Evolutionary conservation across 1,140 invertebrate species (phyloP).

Genomic region (Micrasema minimum): DNA sequence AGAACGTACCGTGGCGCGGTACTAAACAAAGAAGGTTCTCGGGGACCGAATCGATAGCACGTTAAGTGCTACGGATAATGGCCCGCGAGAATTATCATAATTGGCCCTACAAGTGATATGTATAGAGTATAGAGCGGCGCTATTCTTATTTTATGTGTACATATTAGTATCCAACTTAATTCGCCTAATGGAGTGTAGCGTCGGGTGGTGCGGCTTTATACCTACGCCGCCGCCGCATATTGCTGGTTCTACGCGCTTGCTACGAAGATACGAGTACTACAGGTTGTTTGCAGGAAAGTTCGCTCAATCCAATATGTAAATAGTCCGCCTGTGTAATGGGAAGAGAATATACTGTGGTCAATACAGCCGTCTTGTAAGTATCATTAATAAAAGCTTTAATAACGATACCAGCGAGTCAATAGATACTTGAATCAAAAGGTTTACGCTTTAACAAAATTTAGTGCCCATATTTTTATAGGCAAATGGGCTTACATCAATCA

Average conservation of each 20-base stretch:
- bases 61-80: slow-evolving; percentile 17
- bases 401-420: no score
- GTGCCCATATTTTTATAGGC: no score
- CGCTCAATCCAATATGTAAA: neutral
- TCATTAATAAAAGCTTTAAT: no score
- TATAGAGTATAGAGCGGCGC: neutral
- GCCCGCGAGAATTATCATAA: slow-evolving; percentile 50
- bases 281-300: no score
- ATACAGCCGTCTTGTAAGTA: neutral
- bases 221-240: neutral
- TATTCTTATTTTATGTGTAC: neutral
- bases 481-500: no score
- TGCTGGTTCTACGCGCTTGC: neutral
- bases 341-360: neutral
- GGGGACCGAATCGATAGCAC: slow-evolving; percentile 34
- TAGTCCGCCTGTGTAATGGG: neutral
- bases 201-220: neutral
- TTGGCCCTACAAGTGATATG: slow-evolving; percentile 36
- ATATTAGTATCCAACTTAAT: slow-evolving; percentile 49
- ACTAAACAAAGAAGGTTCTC: slow-evolving; percentile 11
- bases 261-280: neutral
- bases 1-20: neutral
- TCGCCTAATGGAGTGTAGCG: slow-evolving; percentile 48
- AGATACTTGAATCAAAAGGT: no score
- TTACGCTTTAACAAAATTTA: no score